Base-by-base conservation (phyloP, 2,888 invertebrate species). In the Portevinia maculata region DNA sequence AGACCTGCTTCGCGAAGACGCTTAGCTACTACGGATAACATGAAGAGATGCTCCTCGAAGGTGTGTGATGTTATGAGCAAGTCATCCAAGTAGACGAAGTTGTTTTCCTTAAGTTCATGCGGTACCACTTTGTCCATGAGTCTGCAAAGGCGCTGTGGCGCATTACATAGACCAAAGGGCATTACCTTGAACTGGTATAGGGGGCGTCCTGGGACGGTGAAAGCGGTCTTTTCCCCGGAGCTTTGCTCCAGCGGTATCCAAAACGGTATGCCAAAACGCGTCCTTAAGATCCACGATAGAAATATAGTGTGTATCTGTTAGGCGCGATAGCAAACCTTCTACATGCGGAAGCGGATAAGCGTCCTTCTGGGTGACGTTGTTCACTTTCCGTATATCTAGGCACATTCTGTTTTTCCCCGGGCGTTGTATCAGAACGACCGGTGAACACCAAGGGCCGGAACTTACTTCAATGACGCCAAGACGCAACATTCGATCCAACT, bases 361-460 rank as follows among this genome's bases (percentile, higher is more conserved):
- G 8, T 44, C 46, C 24, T 48, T 62, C 9, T 8, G 15, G 1
- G 75, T 70, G 0, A 62, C 59, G 5, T 21, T 17, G 17, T 83
- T 76, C 8, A 76, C 41, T 13, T 67, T 65, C 21, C 71, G 44
- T 46, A 50, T 50, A 24, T 71, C 65, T 7, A 76, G 37, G 52
- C 81, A 76, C n/a, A 83, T 30, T 34, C 81, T n/a, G 2, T 24
- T 69, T 48, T 79, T 79, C 8, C 65, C 81, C 0, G 74, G 74
- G 50, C 62, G 74, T 6, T 69, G 53, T 1, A 79, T 53, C 6
- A 59, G 57, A 7, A 62, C 60, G 1, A 81, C 74, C 11, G 60
- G 71, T n/a, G 75, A 71, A 3, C 60, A 62, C 71, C 65, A 83
- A 3, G 71, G 55, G 28, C 78, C 70, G 15, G 24, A n/a, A 13